Evolutionary conservation across 1,140 invertebrate genomes (phyloP), one percentile per base, ranked within the genome.

Genomic region (Vanessa atalanta): DNA sequence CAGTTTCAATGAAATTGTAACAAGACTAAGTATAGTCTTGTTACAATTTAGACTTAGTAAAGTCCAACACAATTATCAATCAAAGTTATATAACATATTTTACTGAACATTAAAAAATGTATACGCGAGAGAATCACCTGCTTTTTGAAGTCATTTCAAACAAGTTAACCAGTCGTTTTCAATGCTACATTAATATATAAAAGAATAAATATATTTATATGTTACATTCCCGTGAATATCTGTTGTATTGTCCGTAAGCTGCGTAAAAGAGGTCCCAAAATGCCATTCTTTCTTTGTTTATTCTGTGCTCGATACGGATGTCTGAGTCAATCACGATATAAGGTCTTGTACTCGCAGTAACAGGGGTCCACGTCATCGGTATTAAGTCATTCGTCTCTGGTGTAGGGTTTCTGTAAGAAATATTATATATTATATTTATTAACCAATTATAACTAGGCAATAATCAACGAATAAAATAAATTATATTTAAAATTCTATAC

Each of bases 211-310:
- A 23, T 8, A 23, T 8, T 57, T 60, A 63, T 4, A 70, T 70
- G 47, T 79, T 70, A 65, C 85, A 88, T 23, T 83, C 64, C 63
- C 81, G 69, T 14, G 72, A 69, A 11, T 86, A 75, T 50, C 78
- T 89, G 55, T 84, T 86, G 47, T 84, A 80, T 64, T 78, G 79
- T 26, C 83, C 87, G 37, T 89, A 91, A 12, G 79, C 72, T 15
- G 76, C 76, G 55, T 88, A 88, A 64, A 91, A 92, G 3, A 92
- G 83, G 55, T 92, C 88, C 90, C 90, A 92, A 60, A 89, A 91
- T 7, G 88, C 88, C 86, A 88, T 88, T 20, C 90, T 80, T 14
- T 89, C 80, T 20, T 87, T 83, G 65, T 82, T 79, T 8, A 89
- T 80, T 68, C 90, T 79, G 47, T 78, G 72, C 26, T 85, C 81